Percentiles rank a stretch among this genome's conserved stretches.
Evolutionary conservation across 2,888 invertebrate genomes (phyloP).

Genomic region (Acronicta aceris): DNA sequence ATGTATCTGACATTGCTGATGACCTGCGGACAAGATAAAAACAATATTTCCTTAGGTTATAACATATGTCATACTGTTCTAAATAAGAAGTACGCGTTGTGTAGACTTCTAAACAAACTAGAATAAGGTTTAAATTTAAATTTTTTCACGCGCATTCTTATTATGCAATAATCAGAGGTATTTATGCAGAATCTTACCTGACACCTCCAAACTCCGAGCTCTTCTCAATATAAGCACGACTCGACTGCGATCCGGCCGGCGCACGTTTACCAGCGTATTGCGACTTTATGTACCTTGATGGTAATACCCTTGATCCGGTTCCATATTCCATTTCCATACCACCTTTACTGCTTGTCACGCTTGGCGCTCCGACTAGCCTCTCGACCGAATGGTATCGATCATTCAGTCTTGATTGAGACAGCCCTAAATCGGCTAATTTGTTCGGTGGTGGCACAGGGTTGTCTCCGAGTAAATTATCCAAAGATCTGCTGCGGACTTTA

Average conservation of each 20-base stretch:
- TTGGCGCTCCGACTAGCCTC: slow-evolving; percentile 91
- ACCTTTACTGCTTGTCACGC: slow-evolving; percentile 88
- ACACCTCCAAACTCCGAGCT: slow-evolving; percentile 92
- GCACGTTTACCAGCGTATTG: slow-evolving; percentile 95
- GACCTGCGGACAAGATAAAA: slow-evolving; percentile 82
- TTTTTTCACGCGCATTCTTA: no score
- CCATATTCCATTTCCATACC: slow-evolving; percentile 92
- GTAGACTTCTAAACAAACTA: no score
- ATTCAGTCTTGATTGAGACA: slow-evolving; percentile 96
- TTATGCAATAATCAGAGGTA: not conserved
- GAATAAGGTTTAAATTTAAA: not conserved
- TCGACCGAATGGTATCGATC: slow-evolving; percentile 97
- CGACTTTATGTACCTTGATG: slow-evolving; percentile 94
- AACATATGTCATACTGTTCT: no score
- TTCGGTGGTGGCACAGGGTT: slow-evolving; percentile 90
- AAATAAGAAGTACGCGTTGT: no score
- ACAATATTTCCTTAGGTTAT: not conserved
- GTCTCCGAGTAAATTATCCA: slow-evolving; percentile 94
- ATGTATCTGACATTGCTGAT: slow-evolving; percentile 97
- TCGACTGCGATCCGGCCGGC: slow-evolving; percentile 95
- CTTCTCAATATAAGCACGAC: slow-evolving; percentile 95
- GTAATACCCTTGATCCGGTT: slow-evolving; percentile 87
- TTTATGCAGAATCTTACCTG: slow-evolving; percentile 68
- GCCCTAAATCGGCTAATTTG: slow-evolving; percentile 92
- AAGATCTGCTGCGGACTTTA: slow-evolving; percentile 93